Evolutionary conservation across 2,888 invertebrate genomes (phyloP), one percentile per base, ranked within the genome.

Genomic region (Tillus elongatus): DNA sequence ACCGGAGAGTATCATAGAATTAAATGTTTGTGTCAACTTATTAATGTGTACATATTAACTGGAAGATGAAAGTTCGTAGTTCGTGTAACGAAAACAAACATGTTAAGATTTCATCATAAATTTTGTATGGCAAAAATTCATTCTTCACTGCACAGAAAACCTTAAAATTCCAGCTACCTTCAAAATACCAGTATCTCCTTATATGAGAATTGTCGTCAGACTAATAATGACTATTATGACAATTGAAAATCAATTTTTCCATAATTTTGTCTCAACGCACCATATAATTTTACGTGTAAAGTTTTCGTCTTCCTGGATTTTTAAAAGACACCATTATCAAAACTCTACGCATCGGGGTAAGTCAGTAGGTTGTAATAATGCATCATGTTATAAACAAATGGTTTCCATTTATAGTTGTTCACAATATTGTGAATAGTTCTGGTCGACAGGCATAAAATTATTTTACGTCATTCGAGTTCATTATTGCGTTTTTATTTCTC

Each of bases 301-400:
- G n/a, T 19, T 19, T n/a, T 19, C 24, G n/a, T 19, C 24, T 19
- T 19, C 24, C n/a, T 19, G 24, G 24, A 19, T 8, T 19, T 19
- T 19, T n/a, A 19, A n/a, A 19, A 19, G 24, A n/a, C 6, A n/a
- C 24, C 24, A 19, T 19, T 19, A 6, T 8, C 24, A 19, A 19
- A 19, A 19, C n/a, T 8, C 6, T 19, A 19, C n/a, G 6, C 24
- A 8, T 19, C 24, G 24, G 24, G 24, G 24, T 19, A n/a, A n/a
- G n/a, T 19, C 24, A 8, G 24, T 19, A 8, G 24, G 24, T 19
- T n/a, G 6, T n/a, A 19, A n/a, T 19, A 8, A 8, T 19, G 24
- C 6, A 19, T 19, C 6, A 19, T 6, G n/a, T 19, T 6, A 19
- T 19, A 19, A n/a, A n/a, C n/a, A 19, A 19, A 19, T n/a, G 24